Evolutionary conservation across 2,888 invertebrate species (phyloP), one percentile per base, ranked within the genome.

Genomic region (Sylvicola cinctus): DNA sequence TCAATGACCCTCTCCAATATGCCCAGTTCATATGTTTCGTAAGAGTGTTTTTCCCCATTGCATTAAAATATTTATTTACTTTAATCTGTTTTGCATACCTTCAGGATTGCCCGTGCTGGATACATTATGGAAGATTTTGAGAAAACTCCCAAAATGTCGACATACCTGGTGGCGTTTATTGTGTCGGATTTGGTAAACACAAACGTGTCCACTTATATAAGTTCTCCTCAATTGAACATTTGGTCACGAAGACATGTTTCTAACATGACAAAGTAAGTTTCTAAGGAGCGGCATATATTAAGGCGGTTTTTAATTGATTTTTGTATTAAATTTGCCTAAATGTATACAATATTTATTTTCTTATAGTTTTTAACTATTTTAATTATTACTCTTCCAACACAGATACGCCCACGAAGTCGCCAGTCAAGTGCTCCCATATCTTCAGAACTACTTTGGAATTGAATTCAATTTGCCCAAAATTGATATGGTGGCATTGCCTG

Each of bases 401-500:
- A 41, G 41, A 34, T 65, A 62, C 42, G 70, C 74, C 1, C 54
- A 68, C 32, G 55, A 65, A 5, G 59, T 69, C 29, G 67, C 73
- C 2, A 62, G 66, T 3, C 61, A 61, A 41, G 62, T 78, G 13
- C 49, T 83, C 15, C 60, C 62, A 7, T 72, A 62, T 47, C 74
- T 63, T 43, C 74, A 76, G 47, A 50, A 63, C 6, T 76, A 71
- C 48, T 75, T 77, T 46, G 63, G 62, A 35, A 65, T 73, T 20
- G 57, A 61, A 37, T 75, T 69, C 49, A 66, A 70, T 20, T 51
- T 74, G 38, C 62, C 66, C 3, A 75, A 76, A 56, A 61, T 72
- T 33, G 78, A 80, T 53, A 64, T 78, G 53, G 70, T 78, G 1
- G 73, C 75, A 1, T 62, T 79, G 29, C 77, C 77, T 0, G 74